Conservation (phyloP, 2,888 invertebrate genomes). For the Chesias legatella region DNA sequence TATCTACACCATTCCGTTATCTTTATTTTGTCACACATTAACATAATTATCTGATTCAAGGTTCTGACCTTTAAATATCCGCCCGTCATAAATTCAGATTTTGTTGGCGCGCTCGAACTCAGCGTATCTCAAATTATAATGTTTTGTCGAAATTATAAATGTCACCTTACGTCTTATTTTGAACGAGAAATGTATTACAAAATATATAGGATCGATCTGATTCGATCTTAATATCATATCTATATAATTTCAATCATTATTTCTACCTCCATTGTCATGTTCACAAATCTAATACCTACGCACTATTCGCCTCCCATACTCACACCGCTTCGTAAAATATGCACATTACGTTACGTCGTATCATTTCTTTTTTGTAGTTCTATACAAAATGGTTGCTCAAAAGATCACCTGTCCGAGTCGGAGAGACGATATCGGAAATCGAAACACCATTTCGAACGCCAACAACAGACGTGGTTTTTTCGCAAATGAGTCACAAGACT, state of each 20-base stretch:
- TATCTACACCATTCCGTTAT: conserved; percentile 27
- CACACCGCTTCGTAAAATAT: conserved; percentile 66
- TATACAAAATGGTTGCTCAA: conserved; percentile 80
- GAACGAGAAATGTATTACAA: too few relatives aligned
- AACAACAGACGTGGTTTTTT: conserved; percentile 79
- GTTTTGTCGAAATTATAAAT: not conserved
- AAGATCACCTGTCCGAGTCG: conserved; percentile 77
- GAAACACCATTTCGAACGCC: conserved; percentile 64
- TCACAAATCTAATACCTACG: conserved; percentile 4
- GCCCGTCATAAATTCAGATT: conserved; percentile 18
- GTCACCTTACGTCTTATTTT: too few relatives aligned
- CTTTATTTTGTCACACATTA: conserved; percentile 28
- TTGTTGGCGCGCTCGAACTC: conserved; percentile 15
- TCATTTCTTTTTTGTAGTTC: conserved; percentile 81
- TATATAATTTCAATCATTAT: too few relatives aligned
- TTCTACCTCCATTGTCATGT: too few relatives aligned
- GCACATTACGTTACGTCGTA: conserved; percentile 79
- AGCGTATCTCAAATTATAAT: conserved; percentile 9
- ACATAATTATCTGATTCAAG: conserved; percentile 36
- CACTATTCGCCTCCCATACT: conserved; percentile 23
- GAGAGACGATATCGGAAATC: conserved; percentile 76
- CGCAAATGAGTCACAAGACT: conserved; percentile 76
- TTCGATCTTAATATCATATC: too few relatives aligned
- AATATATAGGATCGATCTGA: too few relatives aligned
- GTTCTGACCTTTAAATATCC: conserved; percentile 33